Evolutionary conservation across 2,888 invertebrate genomes (phyloP), one percentile per base, ranked within the genome.

Genomic region (Gordius sp.): DNA sequence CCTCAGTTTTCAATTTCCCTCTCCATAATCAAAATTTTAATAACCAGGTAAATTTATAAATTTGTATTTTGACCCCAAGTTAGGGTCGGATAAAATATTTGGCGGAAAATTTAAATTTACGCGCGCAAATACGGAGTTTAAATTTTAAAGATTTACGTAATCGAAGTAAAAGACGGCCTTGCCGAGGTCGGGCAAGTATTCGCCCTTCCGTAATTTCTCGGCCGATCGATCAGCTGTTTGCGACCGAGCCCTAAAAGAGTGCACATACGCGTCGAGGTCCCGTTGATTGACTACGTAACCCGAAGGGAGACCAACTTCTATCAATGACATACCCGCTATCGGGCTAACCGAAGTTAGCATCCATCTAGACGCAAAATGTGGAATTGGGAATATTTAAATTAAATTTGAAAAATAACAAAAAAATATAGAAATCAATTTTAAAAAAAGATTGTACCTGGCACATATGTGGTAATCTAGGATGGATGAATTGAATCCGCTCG

Each of bases 161-260:
- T 84, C 80, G 68, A 91, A 89, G 70, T 87, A 89, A 72, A 87
- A 86, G 56, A 82, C 72, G 60, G 86, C 79, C 74, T 85, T 84
- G 61, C 78, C 75, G 27, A 25, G 25, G 13, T 27, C 27, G 16
- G 28, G 27, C 20, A 54, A 26, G 27, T 16, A 54, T 54, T 54
- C 55, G 27, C 26, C 55, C 28, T 54, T 54, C 39, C n/a, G 39
- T 33, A 33, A 33, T 33, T 33, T n/a, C 8, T 13, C 39, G 39
- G n/a, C 39, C n/a, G 8, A 13, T 33, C n/a, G 39, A 33, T 8
- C 39, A 13, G 39, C 8, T 33, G n/a, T 13, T 33, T 33, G n/a
- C n/a, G n/a, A n/a, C n/a, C 55, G 4, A 20, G 47, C 47, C 28
- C 20, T 25, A 27, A 27, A 8, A 24, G 26, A 8, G 55, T 24